Evolutionary conservation across 2,888 invertebrate species (phyloP).

Genomic region (Tigriopus californicus): DNA sequence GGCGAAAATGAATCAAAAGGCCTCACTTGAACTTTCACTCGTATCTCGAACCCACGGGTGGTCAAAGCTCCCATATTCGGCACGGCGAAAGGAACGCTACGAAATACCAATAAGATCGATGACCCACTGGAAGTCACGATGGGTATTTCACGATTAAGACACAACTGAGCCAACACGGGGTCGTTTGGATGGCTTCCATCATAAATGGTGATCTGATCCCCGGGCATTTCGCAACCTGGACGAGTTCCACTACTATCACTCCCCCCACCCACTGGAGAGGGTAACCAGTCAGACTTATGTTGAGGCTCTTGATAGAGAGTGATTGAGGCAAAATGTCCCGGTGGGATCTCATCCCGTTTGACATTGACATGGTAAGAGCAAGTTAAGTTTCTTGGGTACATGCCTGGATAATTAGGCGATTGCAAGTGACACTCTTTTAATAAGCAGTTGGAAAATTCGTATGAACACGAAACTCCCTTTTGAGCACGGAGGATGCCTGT

Average conservation of each 20-base stretch:
- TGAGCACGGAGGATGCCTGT: no score
- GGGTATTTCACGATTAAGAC: constrained; percentile 48
- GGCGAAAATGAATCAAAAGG: no score
- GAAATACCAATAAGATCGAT: constrained; percentile 57
- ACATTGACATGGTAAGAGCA: constrained; percentile 18
- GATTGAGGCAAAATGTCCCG: not conserved
- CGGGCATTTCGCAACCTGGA: not conserved
- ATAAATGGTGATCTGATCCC: constrained; percentile 56
- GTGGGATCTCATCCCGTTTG: not conserved
- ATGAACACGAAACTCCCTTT: constrained; percentile 25
- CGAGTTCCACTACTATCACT: not conserved
- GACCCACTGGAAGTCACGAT: constrained; percentile 58
- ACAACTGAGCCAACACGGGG: constrained; percentile 51
- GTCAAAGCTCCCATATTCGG: not conserved
- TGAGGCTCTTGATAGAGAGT: not conserved
- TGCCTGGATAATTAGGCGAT: constrained; percentile 75
- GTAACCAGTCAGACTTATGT: not conserved
- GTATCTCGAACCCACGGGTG: not conserved
- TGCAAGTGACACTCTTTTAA: constrained; percentile 49
- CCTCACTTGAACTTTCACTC: constrained; percentile 1
- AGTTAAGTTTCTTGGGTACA: constrained; percentile 68
- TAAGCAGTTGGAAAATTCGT: constrained; percentile 48
- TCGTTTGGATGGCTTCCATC: constrained; percentile 42
- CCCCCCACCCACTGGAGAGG: not conserved
- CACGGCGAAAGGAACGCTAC: constrained; percentile 58